A percentile compares a stretch with the other conserved stretches of the same genome.
These are phyloP conservation scores for Catostylus mosaicus DNA, from an alignment of 30 jellyfish, hydroid and myxozoan genomes.

Conservation along the genomic window DNA sequence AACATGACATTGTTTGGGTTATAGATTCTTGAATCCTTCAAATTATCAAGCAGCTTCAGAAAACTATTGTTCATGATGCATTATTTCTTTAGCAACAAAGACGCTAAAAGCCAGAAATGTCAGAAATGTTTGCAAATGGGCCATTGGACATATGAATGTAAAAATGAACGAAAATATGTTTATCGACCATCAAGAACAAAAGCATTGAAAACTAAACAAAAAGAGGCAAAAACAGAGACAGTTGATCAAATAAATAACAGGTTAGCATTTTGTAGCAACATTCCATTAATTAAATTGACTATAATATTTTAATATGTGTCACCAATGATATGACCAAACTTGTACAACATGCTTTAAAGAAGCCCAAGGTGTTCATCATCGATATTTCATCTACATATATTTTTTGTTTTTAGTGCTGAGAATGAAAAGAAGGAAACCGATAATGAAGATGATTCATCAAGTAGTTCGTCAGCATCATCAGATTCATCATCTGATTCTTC, in stretches of 20 bases:
- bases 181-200: slow-evolving; percentile 91
- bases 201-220: slow-evolving; percentile 48
- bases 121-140: slow-evolving; percentile 93
- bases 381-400: not conserved
- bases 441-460: slow-evolving; percentile 28
- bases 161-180: slow-evolving; percentile 75
- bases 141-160: slow-evolving; percentile 99
- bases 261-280: slow-evolving; percentile 8
- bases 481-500: slow-evolving; percentile 50
- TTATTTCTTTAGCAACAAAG: slow-evolving; percentile 71
- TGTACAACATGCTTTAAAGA: too few relatives aligned
- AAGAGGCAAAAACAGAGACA: slow-evolving; percentile 22
- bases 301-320: too few relatives aligned
- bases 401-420: not conserved
- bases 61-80: too few relatives aligned
- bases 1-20: too few relatives aligned
- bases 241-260: slow-evolving; percentile 5
- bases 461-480: slow-evolving; percentile 5
- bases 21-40: too few relatives aligned
- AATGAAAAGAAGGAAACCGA: slow-evolving; percentile 18
- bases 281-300: too few relatives aligned
- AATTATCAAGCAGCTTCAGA: too few relatives aligned
- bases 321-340: too few relatives aligned
- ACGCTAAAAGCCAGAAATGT: slow-evolving; percentile 85
- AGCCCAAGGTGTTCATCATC: too few relatives aligned